phyloP scores from a whole-genome alignment of 1,140 invertebrate genomes.

The Steinernema khuongi region DNA sequence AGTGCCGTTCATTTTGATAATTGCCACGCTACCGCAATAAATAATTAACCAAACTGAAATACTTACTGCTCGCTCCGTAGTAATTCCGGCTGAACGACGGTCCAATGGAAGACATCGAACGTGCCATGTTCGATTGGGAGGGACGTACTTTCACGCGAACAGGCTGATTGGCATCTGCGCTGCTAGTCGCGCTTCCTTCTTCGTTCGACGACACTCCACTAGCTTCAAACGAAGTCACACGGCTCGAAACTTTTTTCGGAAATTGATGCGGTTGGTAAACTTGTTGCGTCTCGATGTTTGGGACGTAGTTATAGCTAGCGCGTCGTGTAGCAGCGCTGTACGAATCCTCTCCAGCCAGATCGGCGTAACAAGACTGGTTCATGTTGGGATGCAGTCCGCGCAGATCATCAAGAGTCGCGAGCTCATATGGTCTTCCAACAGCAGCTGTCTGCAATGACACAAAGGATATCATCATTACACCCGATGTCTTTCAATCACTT shows the following conservation, averaged over 20 bases:
- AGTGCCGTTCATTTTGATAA: not conserved
- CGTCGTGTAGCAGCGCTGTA: not conserved
- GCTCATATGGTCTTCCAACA: not conserved
- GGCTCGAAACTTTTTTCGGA: not conserved
- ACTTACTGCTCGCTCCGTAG: not conserved
- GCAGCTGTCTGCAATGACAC: not conserved
- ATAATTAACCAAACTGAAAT: not conserved
- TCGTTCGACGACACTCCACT: not conserved
- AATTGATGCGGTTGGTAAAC: not conserved
- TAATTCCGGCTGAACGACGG: not conserved
- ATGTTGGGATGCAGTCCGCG: not conserved
- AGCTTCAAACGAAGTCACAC: not conserved
- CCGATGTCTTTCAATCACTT: not conserved
- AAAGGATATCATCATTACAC: not conserved
- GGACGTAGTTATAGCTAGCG: not conserved
- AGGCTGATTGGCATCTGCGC: not conserved
- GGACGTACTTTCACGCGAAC: conserved; percentile 4
- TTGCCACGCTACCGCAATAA: not conserved
- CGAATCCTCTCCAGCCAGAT: not conserved
- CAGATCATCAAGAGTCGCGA: not conserved
- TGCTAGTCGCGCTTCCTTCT: not conserved
- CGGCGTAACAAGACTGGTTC: not conserved
- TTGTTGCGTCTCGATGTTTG: not conserved
- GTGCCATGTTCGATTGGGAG: not conserved
- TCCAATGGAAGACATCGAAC: not conserved